Evolutionary conservation across 2,888 invertebrate species (phyloP).

Genomic region (Ophraella communa): DNA sequence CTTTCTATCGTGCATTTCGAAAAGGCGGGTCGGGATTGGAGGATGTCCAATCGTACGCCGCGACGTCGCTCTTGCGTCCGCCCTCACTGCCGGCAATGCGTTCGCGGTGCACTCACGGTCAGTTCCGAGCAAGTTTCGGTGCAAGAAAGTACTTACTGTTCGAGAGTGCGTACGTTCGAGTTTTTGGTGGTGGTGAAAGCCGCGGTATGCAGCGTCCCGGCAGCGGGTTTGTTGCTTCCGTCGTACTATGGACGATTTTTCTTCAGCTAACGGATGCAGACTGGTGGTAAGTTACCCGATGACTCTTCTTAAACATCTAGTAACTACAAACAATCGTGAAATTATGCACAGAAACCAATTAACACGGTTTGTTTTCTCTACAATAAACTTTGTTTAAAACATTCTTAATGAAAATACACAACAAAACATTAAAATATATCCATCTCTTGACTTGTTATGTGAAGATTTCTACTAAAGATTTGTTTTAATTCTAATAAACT

Average conservation of each 20-base stretch:
- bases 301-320: background rate
- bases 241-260: constrained; percentile 55
- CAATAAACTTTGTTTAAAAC: too few species aligned
- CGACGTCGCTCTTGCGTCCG: constrained; percentile 29
- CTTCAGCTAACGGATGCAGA: constrained; percentile 53
- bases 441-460: too few species aligned
- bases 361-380: too few species aligned
- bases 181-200: constrained; percentile 27
- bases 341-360: too few species aligned
- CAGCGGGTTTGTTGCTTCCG: constrained; percentile 54
- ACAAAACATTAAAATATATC: too few species aligned
- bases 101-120: constrained; percentile 29
- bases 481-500: too few species aligned
- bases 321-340: too few species aligned
- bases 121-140: constrained; percentile 33
- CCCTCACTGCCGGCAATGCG: constrained; percentile 30
- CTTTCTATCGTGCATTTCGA: constrained; percentile 33
- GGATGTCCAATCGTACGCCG: constrained; percentile 42
- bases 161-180: constrained; percentile 17
- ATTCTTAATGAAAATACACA: too few species aligned
- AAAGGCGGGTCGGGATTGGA: constrained; percentile 43
- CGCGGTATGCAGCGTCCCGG: constrained; percentile 56
- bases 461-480: too few species aligned
- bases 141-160: constrained; percentile 25
- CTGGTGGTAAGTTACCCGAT: constrained; percentile 52